Evolutionary conservation across 2,113 vertebrate species (phyloP).

Genomic region (Puntigrus tetrazona): DNA sequence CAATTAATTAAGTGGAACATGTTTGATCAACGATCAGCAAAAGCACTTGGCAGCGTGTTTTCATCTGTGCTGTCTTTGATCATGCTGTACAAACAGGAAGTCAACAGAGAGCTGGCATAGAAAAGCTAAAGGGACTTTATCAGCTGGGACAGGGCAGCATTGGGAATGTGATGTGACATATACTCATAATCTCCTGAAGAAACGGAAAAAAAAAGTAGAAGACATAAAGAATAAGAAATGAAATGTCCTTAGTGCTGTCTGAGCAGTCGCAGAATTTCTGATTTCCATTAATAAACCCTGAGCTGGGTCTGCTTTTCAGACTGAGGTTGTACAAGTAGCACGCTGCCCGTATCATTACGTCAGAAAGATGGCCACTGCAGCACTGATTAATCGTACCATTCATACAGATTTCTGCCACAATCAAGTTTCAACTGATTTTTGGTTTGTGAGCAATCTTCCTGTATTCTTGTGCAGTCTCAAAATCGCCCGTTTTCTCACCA

Average conservation of each 20-base stretch:
- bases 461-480: neutral
- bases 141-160: neutral
- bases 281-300: neutral
- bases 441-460: neutral
- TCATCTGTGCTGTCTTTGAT: neutral
- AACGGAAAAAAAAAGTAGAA: neutral
- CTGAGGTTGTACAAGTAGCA: neutral
- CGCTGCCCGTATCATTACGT: neutral
- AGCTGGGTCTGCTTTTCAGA: neutral
- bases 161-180: neutral
- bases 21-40: neutral
- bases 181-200: neutral
- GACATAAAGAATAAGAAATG: neutral
- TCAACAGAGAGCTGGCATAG: neutral
- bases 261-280: neutral
- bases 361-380: neutral
- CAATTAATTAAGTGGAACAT: neutral
- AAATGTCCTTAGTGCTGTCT: neutral
- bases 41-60: neutral
- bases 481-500: neutral
- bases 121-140: neutral
- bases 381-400: neutral
- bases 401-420: neutral
- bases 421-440: neutral
- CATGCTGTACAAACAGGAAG: neutral